Base-by-base conservation (phyloP, 1,140 invertebrate species). In the Zaprionus vittiger region DNA sequence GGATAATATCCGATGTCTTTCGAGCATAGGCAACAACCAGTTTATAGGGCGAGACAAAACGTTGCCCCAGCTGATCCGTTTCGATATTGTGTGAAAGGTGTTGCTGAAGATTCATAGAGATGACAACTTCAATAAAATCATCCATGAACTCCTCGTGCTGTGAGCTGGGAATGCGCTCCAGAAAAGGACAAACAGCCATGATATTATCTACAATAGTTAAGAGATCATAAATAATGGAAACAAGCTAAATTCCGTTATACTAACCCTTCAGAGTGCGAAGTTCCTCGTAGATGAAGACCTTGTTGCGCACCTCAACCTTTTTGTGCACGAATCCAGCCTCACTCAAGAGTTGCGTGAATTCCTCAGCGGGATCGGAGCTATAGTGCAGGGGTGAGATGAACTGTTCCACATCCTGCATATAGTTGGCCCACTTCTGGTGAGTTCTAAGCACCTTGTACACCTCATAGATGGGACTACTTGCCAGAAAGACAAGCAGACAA, bases 161-260 rank as follows among this genome's bases (percentile, higher is more conserved):
- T 1, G 94, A 89, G 0, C 93, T 77, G 0, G 96, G 95, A 67
- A 98, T 95, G 26, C 94, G 92, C 4, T 94, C 92, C 49, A 96
- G 83, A 80, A 97, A 97, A 0, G 97, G 97, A 87, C 96, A 97
- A 5, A 97, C 95, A 0, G 96, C 96, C 68, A 93, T 93, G 0
- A 95, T 93, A 28, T 96, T 95, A 80, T 95, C 96, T 83, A 11
- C 14, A 15, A 15, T 11, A 24, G 34, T 9, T 2, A 20, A 38
- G 38, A 7, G 5, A n/a, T 17, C 11, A 12, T 17, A 28, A n/a
- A n/a, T 28, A 17, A 17, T 7, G 0, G 17, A 24, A 31, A 24
- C 20, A 11, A 17, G 2, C 7, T 59, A 11, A 15, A 49, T 9
- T 14, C 5, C 11, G 15, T 9, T 0, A 2, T 15, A 63, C 68